Evolutionary conservation across 2,888 invertebrate species (phyloP), one percentile per base, ranked within the genome.

Genomic region (Harmothoe impar): DNA sequence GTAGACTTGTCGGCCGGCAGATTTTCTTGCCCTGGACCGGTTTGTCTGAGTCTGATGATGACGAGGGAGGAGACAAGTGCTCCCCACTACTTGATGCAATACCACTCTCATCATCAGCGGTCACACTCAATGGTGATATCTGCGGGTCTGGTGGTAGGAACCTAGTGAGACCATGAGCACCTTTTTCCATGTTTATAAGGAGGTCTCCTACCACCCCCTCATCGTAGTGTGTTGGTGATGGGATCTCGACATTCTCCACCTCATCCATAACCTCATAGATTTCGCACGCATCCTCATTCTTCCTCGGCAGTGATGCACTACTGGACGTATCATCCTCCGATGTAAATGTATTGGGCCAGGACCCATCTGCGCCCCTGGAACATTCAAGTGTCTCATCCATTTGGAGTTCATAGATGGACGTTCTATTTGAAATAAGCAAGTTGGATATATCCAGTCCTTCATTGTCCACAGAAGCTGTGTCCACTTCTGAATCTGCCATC

Each of bases 1-100:
- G 97, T 89, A 98, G 96, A 91, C 97, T 97, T 56, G 98, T 86
- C 43, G 91, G 92, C 31, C 91, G 56, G 51, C 62, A 25, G 56
- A 90, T 54, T 43, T 33, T 43, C 54, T 89, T 90, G 25, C 51
- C 84, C 29, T 23, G 33, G 20, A 35, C 25, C n/a, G 35, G 17
- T 54, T 90, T 77, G 31, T 91, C 85, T 12, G 90, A 56, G 29
- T 92, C 91, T 52, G 86, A 86, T 20, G 90, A 89, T 10, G 91
- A 90, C 0, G 91, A 91, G 10, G 90, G 90, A 0, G 91, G 91
- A n/a, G 91, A 91, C 33, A 89, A 52, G n/a, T 90, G 89, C 15
- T 72, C 90, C 25, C 90, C 89, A 52, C 85, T 89, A 33, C 89
- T 72, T 0, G 91, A 91, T 23, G 89, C 91, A 25, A 91, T 89